Conservation (phyloP, 1,140 invertebrate species). For the Seison nebaliae region DNA sequence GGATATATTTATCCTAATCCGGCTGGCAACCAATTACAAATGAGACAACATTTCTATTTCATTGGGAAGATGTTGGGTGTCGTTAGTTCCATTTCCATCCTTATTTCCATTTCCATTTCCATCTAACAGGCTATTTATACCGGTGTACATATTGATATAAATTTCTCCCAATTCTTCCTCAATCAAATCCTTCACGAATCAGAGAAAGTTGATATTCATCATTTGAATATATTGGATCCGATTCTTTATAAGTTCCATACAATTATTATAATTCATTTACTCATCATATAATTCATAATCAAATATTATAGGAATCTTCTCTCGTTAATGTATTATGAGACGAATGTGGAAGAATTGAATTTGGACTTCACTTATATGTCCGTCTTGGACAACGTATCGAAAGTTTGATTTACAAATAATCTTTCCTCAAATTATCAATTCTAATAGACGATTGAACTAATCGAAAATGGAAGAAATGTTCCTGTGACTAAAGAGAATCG, state of each 20-base stretch:
- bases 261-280: neutral
- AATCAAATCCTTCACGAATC: constrained; percentile 51
- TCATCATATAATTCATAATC: neutral
- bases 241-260: constrained; percentile 42
- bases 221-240: constrained; percentile 67
- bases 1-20: constrained; percentile 84
- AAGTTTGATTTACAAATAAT: constrained; percentile 30
- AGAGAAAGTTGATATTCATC: constrained; percentile 58
- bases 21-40: constrained; percentile 48
- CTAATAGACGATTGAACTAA: constrained; percentile 52
- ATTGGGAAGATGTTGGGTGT: constrained; percentile 78
- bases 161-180: constrained; percentile 31
- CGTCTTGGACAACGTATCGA: constrained; percentile 58
- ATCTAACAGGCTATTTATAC: constrained; percentile 8
- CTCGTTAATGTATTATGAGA: constrained; percentile 44
- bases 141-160: constrained; percentile 4
- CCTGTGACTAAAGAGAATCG: constrained; percentile 62
- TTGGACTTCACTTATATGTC: constrained; percentile 70
- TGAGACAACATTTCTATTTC: constrained; percentile 75
- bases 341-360: constrained; percentile 32
- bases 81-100: constrained; percentile 26
- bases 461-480: constrained; percentile 59
- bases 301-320: constrained; percentile 42
- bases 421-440: constrained; percentile 13
- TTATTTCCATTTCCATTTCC: constrained; percentile 3